Evolutionary conservation across 53 echinoderm and acorn worm genomes (phyloP).

Genomic region (Echinarachnius parma): DNA sequence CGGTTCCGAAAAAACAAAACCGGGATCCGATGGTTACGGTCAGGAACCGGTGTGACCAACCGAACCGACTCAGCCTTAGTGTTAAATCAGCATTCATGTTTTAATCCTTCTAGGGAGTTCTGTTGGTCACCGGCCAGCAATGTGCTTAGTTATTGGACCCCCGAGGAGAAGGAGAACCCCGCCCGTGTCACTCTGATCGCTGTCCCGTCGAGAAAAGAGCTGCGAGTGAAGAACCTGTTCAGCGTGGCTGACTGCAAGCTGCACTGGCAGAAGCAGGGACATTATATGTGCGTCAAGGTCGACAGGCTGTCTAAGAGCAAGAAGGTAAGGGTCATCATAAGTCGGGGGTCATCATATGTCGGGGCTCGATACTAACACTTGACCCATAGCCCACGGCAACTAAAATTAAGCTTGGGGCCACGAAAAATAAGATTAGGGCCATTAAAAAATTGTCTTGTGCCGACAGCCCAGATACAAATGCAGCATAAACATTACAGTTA

Average conservation of each 20-base stretch:
- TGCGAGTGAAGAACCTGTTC: slow-evolving; percentile 92
- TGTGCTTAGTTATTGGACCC: slow-evolving; percentile 82
- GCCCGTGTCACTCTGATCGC: slow-evolving; percentile 93
- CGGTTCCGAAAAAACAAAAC: too few species aligned
- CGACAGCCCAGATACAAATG: slow-evolving; percentile 37
- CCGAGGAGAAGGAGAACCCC: slow-evolving; percentile 91
- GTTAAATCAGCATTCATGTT: too few species aligned
- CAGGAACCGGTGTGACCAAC: too few species aligned
- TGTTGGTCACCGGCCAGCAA: slow-evolving; percentile 90
- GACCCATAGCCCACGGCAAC: too few species aligned
- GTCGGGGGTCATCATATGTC: too few species aligned
- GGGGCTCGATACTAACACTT: too few species aligned
- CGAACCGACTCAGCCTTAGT: too few species aligned
- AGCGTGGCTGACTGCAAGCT: slow-evolving; percentile 97
- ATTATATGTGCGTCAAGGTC: slow-evolving; percentile 89
- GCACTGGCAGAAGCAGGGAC: slow-evolving; percentile 96
- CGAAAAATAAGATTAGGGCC: too few species aligned
- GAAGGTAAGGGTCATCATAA: slow-evolving; percentile 95
- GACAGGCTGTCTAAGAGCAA: slow-evolving; percentile 94
- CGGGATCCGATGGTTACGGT: too few species aligned
- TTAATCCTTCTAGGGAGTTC: too few species aligned
- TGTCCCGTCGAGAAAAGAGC: slow-evolving; percentile 85
- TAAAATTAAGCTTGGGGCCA: too few species aligned
- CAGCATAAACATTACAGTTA: too few species aligned
- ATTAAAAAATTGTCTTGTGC: slow-evolving; percentile 37